These are phyloP conservation scores for Pterocles burchelli DNA, from an alignment of 2,113 vertebrate species.

Conservation along the genomic window DNA sequence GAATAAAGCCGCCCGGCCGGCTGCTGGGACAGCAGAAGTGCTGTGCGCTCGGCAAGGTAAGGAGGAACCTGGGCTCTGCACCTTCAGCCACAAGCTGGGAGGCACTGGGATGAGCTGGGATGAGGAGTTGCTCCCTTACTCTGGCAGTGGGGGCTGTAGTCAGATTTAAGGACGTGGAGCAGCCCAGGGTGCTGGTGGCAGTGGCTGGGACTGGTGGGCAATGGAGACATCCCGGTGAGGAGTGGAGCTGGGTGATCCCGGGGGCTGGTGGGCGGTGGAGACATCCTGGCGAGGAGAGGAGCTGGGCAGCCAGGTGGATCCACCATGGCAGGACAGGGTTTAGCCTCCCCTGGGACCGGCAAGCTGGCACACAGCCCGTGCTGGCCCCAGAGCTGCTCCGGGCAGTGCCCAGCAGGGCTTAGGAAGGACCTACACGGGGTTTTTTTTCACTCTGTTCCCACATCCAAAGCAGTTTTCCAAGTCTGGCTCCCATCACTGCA, in stretches of 20 bases:
- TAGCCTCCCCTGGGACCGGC: not conserved
- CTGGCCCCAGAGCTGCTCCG: rapidly evolving
- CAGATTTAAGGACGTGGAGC: not conserved
- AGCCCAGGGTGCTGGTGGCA: rapidly evolving
- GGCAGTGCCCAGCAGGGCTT: not conserved
- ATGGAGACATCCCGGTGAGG: rapidly evolving
- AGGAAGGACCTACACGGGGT: not conserved
- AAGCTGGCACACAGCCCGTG: not conserved
- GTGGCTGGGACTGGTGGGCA: rapidly evolving
- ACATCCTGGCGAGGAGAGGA: rapidly evolving
- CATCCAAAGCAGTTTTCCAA: not conserved
- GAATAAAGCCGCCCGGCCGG: conserved; percentile 27
- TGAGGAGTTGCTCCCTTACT: not conserved
- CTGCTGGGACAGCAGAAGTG: not conserved
- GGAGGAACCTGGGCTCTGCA: not conserved
- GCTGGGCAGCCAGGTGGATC: rapidly evolving
- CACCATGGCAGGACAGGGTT: rapidly evolving
- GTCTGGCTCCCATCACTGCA: not conserved
- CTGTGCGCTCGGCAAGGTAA: not conserved
- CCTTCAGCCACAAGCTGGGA: rapidly evolving
- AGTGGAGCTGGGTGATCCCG: not conserved
- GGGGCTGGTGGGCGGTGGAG: not conserved
- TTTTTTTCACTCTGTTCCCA: not conserved
- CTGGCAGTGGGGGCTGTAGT: not conserved
- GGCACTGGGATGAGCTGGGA: not conserved